Percentiles rank a stretch among this genome's conserved stretches.
Evolutionary conservation across 2,113 vertebrate genomes (phyloP).

Genomic region (Scomber scombrus): DNA sequence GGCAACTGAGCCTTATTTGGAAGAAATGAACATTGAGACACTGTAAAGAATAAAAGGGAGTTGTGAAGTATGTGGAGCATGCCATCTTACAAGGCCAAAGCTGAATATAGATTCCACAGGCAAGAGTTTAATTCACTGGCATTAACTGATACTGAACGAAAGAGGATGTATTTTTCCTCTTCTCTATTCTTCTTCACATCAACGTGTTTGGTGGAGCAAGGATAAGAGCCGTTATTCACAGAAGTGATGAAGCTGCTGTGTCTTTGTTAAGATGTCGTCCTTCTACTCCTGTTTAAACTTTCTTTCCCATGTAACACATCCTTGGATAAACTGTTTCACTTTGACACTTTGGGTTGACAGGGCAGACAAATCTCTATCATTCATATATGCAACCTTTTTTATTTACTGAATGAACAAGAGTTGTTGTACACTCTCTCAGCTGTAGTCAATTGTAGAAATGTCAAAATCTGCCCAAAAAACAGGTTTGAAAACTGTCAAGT

Average conservation of each 20-base stretch:
- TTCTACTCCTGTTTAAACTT: constrained; percentile 30
- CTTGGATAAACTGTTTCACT: constrained; percentile 16
- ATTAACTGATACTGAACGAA: constrained; percentile 37
- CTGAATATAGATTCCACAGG: constrained; percentile 26
- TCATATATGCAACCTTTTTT: not conserved
- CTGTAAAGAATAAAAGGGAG: constrained; percentile 31
- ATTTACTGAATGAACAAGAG: not conserved
- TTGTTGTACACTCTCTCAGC: too few species aligned
- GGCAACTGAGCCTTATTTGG: constrained; percentile 66
- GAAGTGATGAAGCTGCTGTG: constrained; percentile 23
- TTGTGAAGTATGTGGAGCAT: constrained; percentile 23
- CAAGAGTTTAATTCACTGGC: constrained; percentile 31
- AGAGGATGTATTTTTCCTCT: constrained; percentile 23
- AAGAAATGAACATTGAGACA: constrained; percentile 72
- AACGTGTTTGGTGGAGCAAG: constrained; percentile 33
- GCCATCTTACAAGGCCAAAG: constrained; percentile 31
- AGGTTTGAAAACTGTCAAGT: too few species aligned
- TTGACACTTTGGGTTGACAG: not conserved
- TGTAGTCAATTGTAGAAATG: too few species aligned
- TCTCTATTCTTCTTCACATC: constrained; percentile 22
- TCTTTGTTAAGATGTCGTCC: constrained; percentile 33
- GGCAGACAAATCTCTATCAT: constrained; percentile 1
- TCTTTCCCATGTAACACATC: constrained; percentile 7
- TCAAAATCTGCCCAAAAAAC: too few species aligned
- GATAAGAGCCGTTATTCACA: constrained; percentile 42